Base-by-base conservation (phyloP, 1,140 invertebrate genomes). In the Tyrophagus putrescentiae region DNA sequence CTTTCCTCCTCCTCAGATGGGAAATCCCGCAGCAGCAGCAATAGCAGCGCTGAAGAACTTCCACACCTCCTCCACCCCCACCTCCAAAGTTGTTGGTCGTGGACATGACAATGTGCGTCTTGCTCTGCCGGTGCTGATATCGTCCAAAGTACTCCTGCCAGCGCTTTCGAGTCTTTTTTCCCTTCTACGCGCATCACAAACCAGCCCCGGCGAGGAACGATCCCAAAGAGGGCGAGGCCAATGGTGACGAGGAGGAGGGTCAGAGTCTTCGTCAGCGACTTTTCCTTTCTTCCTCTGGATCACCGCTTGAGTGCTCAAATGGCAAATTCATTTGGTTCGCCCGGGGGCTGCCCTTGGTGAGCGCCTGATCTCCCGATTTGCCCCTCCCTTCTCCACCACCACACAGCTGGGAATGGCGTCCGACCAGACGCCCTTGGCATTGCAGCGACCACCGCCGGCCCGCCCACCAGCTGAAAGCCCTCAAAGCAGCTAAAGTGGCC, bases 131-230 rank as follows among this genome's bases (percentile, higher is more conserved):
- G 36, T 59, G 57, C 32, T 59, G 18, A 31, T 59, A 59, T n/a
- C 50, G 57, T 4, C 57, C 57, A 59, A 59, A 59, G 39, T 59
- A 59, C 32, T 42, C 3, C 23, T 45, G 57, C 57, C 57, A 59
- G 16, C n/a, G 7, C 32, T 42, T 18, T 13, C 57, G 48, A 44
- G 18, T 28, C 31, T 3, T 42, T n/a, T 13, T 45, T 27, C 25
- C 36, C 25, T 25, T 18, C 41, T 27, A 29, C 41, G n/a, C n/a
- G n/a, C n/a, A n/a, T n/a, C n/a, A 59, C 11, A 59, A 21, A 50
- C 11, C 9, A 48, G 25, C 23, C 44, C 23, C 13, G 5, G 25
- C n/a, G n/a, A n/a, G n/a, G n/a, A n/a, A n/a, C n/a, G n/a, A n/a
- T n/a, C n/a, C n/a, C n/a, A n/a, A n/a, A n/a, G n/a, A 25, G 21